These are phyloP conservation scores for Vireo griseus DNA, from an alignment of 2,797 vertebrate species.

Conservation along the genomic window DNA sequence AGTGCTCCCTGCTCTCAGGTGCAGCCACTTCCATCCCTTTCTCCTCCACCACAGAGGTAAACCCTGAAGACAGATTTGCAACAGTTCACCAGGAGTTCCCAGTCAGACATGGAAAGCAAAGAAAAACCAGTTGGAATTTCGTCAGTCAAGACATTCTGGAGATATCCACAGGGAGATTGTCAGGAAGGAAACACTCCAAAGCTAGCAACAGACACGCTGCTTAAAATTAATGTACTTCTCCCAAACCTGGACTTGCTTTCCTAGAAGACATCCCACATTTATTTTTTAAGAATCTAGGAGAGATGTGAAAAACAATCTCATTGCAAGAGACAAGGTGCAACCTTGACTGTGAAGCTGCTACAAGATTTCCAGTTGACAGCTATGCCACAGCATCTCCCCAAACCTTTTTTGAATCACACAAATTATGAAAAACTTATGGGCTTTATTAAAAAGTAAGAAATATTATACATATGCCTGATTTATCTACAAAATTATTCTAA, in stretches of 20 bases:
- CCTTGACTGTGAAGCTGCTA: not conserved
- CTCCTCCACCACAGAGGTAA: not conserved
- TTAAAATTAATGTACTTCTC: not conserved
- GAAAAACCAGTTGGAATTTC: not conserved
- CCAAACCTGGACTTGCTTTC: not conserved
- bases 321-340: not conserved
- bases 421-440: not conserved
- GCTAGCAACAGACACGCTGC: not conserved
- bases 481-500: not conserved
- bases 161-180: not conserved
- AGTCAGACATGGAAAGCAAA: not conserved
- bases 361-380: not conserved
- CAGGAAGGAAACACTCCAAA: not conserved
- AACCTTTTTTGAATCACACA: not conserved
- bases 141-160: not conserved
- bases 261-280: not conserved
- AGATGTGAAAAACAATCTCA: not conserved
- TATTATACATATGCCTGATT: not conserved
- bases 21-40: not conserved
- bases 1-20: not conserved
- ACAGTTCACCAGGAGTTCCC: not conserved
- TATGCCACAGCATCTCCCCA: not conserved
- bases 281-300: not conserved
- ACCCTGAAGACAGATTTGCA: not conserved
- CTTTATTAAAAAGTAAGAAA: not conserved